Evolutionary conservation across 2,113 vertebrate species (phyloP), one percentile per base, ranked within the genome.

Genomic region (Labeo catla): DNA sequence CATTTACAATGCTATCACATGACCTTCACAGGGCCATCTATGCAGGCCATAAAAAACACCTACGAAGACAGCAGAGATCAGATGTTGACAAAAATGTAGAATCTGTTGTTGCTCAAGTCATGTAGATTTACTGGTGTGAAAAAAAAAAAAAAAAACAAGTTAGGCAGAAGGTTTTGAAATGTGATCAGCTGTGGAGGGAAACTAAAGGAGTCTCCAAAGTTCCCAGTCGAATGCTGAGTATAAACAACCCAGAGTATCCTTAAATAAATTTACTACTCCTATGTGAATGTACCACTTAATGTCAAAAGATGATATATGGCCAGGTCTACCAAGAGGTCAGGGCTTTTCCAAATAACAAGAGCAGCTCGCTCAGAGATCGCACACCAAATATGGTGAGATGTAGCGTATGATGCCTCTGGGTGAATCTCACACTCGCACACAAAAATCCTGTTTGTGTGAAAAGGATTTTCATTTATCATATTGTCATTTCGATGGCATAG

Each of bases 191-290:
- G n/a, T 65, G 54, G 50, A 81, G 54, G 76, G 45, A 36, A 77
- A 34, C 76, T 72, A 43, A 19, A 72, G 36, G 45, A 79, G 15
- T 77, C 79, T 47, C 39, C 43, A n/a, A 81, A 65, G 66, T 23
- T 84, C 65, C 82, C 82, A 84, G 65, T 15, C 23, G 8, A 73
- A 72, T 34, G 61, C 81, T 66, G 13, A 7, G 65, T 86, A 78
- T 89, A 86, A 49, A 82, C 70, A 81, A 81, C 82, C 90, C 91
- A 43, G 50, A 78, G 78, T 76, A 90, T 85, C 84, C 88, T 88
- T 87, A 91, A 92, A 91, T 90, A 91, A 81, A 92, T 93, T 83
- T 90, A 89, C 87, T 82, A 87, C 88, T 86, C 86, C 89, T 80
- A 72, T 81, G 90, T 91, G 91, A 91, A 90, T 86, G 88, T 86